phyloP scores from a whole-genome alignment of 1,140 invertebrate genomes.

The Drosophila nikananu region DNA sequence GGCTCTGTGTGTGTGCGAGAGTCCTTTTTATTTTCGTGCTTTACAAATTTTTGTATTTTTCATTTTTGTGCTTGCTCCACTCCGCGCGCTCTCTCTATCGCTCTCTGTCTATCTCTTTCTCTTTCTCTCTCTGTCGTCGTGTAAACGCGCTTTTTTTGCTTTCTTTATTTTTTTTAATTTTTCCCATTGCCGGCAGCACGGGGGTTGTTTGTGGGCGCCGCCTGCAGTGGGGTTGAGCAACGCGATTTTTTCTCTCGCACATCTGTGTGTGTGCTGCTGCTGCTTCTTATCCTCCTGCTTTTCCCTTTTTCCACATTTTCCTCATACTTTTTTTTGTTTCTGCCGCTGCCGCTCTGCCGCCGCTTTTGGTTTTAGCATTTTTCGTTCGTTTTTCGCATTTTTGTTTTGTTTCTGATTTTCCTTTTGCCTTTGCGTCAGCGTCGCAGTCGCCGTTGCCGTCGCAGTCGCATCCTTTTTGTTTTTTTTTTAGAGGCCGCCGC shows the following conservation, averaged over 20 bases:
- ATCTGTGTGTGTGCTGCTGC: slow-evolving; percentile 16
- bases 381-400: slow-evolving; percentile 73
- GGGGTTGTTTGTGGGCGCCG: slow-evolving; percentile 71
- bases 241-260: slow-evolving; percentile 59
- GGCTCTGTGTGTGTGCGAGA: slow-evolving; percentile 35
- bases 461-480: slow-evolving; percentile 77
- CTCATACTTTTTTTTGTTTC: slow-evolving; percentile 39
- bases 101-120: neutral
- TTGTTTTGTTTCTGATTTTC: slow-evolving; percentile 79
- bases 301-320: slow-evolving; percentile 19
- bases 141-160: slow-evolving; percentile 39
- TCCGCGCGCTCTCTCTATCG: slow-evolving; percentile 44
- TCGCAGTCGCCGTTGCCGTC: slow-evolving; percentile 19
- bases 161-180: slow-evolving; percentile 23
- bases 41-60: slow-evolving; percentile 57
- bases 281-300: slow-evolving; percentile 18
- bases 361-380: slow-evolving; percentile 75
- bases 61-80: slow-evolving; percentile 48
- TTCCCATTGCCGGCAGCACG: slow-evolving; percentile 51
- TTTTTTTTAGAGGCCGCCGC: slow-evolving; percentile 27
- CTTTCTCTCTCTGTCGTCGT: slow-evolving; percentile 18
- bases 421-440: slow-evolving; percentile 29
- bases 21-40: slow-evolving; percentile 51
- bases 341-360: slow-evolving; percentile 46
- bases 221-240: slow-evolving; percentile 72